Evolutionary conservation across 2,888 invertebrate genomes (phyloP).

Genomic region (Drosophila mimica): DNA sequence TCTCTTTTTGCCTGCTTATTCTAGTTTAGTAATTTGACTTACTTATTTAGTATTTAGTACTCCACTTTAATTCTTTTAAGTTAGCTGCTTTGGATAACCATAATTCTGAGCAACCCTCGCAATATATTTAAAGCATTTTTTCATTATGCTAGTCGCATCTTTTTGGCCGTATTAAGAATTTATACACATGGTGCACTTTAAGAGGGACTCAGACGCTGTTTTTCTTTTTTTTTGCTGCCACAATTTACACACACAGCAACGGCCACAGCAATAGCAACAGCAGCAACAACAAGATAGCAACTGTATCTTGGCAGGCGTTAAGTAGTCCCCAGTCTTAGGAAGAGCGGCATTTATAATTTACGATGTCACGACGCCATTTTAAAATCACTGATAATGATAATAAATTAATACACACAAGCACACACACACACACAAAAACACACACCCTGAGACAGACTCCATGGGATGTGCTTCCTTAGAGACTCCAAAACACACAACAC

Average conservation of each 20-base stretch:
- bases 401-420: slow-evolving; percentile 70
- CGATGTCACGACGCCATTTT: slow-evolving; percentile 77
- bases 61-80: too few species aligned
- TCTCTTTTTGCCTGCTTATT: not conserved
- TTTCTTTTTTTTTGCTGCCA: slow-evolving; percentile 26
- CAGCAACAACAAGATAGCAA: slow-evolving; percentile 26
- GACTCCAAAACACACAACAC: slow-evolving; percentile 19
- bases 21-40: not conserved
- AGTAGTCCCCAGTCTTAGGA: slow-evolving; percentile 66
- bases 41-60: not conserved
- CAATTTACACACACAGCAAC: slow-evolving; percentile 46
- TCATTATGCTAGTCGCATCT: slow-evolving; percentile 6
- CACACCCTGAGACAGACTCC: slow-evolving; percentile 35
- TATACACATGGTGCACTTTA: slow-evolving; percentile 26
- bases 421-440: not conserved
- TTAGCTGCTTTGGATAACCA: not conserved
- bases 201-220: slow-evolving; percentile 18
- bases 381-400: slow-evolving; percentile 81
- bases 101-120: slow-evolving; percentile 7
- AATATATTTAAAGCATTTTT: slow-evolving; percentile 20
- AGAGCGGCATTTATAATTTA: slow-evolving; percentile 73
- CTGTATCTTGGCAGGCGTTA: slow-evolving; percentile 58
- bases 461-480: slow-evolving; percentile 39
- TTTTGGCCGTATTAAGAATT: slow-evolving; percentile 28
- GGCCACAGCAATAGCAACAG: slow-evolving; percentile 17